Evolutionary conservation across 2,888 invertebrate genomes (phyloP).

Genomic region (Idaea biselata): DNA sequence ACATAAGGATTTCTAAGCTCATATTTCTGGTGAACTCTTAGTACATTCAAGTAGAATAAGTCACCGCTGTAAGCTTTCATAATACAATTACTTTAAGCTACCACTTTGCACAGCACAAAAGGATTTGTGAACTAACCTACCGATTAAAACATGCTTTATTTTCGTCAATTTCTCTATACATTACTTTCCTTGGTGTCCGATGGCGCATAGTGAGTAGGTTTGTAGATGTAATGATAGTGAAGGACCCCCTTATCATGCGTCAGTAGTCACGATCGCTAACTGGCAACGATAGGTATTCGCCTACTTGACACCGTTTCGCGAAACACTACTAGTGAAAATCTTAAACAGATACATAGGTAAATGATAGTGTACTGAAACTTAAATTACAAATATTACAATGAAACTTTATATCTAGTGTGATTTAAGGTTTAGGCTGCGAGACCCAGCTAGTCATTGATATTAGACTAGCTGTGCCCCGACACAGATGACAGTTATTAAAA

Average conservation of each 20-base stretch:
- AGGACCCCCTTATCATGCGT: not conserved
- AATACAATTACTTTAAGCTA: constrained; percentile 60
- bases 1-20: too few species aligned
- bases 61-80: constrained; percentile 58
- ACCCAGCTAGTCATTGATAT: too few species aligned
- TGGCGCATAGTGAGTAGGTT: not conserved
- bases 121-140: constrained; percentile 34
- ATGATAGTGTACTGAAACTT: too few species aligned
- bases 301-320: too few species aligned
- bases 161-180: not conserved
- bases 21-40: constrained; percentile 11
- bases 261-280: not conserved
- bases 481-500: too few species aligned
- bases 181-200: constrained; percentile 5
- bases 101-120: constrained; percentile 42
- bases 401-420: too few species aligned
- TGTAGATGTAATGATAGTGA: not conserved
- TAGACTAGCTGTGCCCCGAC: too few species aligned
- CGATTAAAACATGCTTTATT: not conserved
- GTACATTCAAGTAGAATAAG: constrained; percentile 33
- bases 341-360: too few species aligned
- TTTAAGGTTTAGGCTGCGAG: too few species aligned
- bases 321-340: too few species aligned
- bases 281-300: not conserved
- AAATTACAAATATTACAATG: too few species aligned